These are phyloP conservation scores for Melozone crissalis DNA, from an alignment of 2,113 vertebrate genomes.

Conservation along the genomic window DNA sequence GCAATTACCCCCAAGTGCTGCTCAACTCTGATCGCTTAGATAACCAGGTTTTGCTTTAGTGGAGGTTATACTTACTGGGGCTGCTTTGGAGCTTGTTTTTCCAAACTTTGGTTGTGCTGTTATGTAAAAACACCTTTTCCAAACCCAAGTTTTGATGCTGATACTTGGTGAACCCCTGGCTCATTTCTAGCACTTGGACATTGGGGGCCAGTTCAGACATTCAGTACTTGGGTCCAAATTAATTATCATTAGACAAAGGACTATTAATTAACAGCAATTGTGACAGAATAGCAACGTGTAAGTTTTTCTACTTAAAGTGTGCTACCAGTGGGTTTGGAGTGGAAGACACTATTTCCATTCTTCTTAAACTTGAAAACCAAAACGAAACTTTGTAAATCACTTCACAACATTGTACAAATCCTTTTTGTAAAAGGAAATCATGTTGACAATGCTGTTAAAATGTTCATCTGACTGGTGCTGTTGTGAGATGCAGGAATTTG, in stretches of 20 bases:
- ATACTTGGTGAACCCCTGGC: background rate
- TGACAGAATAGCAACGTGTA: background rate
- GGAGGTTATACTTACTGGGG: background rate
- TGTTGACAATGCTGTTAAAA: background rate
- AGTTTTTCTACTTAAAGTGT: background rate
- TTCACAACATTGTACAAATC: background rate
- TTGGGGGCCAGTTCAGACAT: background rate
- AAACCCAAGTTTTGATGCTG: background rate
- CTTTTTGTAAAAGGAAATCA: background rate
- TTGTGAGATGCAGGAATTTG: background rate
- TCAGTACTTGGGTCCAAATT: background rate
- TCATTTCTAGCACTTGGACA: background rate
- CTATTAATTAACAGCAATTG: background rate
- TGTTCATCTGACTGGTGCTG: background rate
- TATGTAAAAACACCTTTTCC: background rate
- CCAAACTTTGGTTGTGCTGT: background rate
- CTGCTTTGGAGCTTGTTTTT: background rate
- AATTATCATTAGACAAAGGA: background rate
- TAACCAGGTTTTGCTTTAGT: background rate
- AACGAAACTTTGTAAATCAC: background rate
- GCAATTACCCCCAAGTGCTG: background rate
- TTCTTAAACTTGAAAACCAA: background rate
- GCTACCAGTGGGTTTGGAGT: background rate
- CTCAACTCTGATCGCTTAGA: background rate
- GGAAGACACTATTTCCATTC: fast-evolving